Percentiles rank a stretch among this genome's conserved stretches.
Evolutionary conservation across 2,113 vertebrate species (phyloP).

Genomic region (Channa argus): DNA sequence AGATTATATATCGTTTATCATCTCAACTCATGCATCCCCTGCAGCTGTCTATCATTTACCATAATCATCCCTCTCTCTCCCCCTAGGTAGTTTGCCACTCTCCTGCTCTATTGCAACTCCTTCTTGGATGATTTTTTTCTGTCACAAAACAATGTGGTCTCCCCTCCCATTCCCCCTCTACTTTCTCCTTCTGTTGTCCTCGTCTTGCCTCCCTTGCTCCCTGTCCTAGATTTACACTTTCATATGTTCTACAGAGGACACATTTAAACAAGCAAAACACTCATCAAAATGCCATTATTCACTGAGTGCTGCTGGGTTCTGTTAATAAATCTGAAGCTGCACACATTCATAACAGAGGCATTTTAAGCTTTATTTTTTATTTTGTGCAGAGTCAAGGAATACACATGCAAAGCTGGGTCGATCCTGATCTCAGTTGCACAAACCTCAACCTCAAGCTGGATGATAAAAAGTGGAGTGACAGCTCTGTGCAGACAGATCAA

Average conservation of each 20-base stretch:
- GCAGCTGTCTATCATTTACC: slow-evolving; percentile 73
- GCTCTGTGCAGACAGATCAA: not conserved
- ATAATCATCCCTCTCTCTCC: slow-evolving; percentile 60
- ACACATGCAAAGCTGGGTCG: slow-evolving; percentile 4
- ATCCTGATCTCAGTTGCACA: not conserved
- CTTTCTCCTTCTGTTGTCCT: slow-evolving; percentile 31
- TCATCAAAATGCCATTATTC: slow-evolving; percentile 19
- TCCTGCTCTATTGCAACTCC: slow-evolving; percentile 45
- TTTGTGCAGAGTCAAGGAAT: not conserved
- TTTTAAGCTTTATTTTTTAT: no score
- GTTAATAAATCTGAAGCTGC: not conserved
- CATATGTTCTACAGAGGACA: slow-evolving; percentile 23
- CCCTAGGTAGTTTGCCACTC: slow-evolving; percentile 41
- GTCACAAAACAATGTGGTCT: slow-evolving; percentile 55
- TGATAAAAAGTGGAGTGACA: not conserved
- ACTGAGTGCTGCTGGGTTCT: slow-evolving; percentile 1
- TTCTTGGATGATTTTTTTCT: slow-evolving; percentile 51
- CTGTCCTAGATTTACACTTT: slow-evolving; percentile 48
- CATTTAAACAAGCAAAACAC: slow-evolving; percentile 29
- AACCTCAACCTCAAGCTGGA: not conserved
- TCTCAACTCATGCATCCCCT: slow-evolving; percentile 60
- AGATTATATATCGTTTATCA: slow-evolving; percentile 74
- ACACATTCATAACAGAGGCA: not conserved
- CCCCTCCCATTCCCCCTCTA: slow-evolving; percentile 7
- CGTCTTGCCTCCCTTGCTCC: slow-evolving; percentile 42